These are phyloP conservation scores for Pedetes capensis DNA, from an alignment of 2,113 vertebrate genomes.

Conservation along the genomic window DNA sequence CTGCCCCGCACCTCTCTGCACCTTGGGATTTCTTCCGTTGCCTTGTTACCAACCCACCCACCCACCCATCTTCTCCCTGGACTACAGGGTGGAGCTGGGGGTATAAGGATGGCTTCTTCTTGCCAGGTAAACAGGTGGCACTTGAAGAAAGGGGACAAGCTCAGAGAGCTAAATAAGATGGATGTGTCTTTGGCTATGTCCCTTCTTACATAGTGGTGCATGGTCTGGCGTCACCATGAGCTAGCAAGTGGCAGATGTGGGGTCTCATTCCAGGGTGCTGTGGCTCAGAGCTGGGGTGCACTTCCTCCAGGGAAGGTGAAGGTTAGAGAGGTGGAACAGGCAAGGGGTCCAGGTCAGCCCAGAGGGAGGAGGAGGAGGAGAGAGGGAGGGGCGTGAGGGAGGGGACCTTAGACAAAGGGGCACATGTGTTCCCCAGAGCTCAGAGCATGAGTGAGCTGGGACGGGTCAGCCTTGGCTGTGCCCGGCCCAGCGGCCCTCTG, in stretches of 20 bases:
- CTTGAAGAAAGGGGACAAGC: fast-evolving
- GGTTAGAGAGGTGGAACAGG: not conserved
- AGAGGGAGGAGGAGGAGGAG: no score
- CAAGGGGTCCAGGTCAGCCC: not conserved
- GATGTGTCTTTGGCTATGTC: no score
- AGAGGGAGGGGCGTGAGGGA: not conserved
- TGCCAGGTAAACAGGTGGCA: not conserved
- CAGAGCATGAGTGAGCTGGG: not conserved
- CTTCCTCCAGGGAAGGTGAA: not conserved
- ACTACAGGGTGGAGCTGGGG: no score
- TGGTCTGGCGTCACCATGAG: not conserved
- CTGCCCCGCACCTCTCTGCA: fast-evolving
- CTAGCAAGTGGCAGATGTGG: not conserved
- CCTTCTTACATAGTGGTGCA: not conserved
- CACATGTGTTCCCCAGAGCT: fast-evolving
- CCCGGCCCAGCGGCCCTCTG: not conserved
- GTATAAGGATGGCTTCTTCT: not conserved
- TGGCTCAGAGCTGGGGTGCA: not conserved
- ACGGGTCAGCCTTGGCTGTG: fast-evolving
- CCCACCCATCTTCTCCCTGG: not conserved
- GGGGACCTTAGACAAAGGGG: no score
- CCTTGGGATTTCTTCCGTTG: not conserved
- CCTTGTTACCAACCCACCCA: not conserved
- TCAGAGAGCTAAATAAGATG: no score
- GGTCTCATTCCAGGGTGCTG: not conserved